A percentile compares a stretch with the other conserved stretches of the same genome.
Conservation (phyloP, 2,888 invertebrate genomes). For the Strigamia crassipes region DNA sequence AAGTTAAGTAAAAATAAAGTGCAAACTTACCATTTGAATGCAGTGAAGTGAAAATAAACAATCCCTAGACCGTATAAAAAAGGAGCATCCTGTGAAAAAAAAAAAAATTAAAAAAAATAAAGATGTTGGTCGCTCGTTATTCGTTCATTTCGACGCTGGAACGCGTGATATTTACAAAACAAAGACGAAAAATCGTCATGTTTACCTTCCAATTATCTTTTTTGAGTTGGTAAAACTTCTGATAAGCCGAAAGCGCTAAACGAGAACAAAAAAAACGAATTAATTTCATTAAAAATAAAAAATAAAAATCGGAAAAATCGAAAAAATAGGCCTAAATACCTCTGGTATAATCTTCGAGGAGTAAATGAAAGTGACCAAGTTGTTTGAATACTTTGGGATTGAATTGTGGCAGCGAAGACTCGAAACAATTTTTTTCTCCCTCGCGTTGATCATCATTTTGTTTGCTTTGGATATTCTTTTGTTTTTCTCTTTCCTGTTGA, state of each 20-base stretch:
- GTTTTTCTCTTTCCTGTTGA: conserved; percentile 65
- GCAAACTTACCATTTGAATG: conserved; percentile 87
- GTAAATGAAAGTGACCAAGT: conserved; percentile 91
- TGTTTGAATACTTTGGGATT: conserved; percentile 92
- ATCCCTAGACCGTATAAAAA: conserved; percentile 94
- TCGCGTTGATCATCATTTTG: conserved; percentile 43
- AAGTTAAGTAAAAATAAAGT: neutral
- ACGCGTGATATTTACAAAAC: neutral
- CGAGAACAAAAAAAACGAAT: conserved; percentile 53
- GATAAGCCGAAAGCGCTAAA: conserved; percentile 96
- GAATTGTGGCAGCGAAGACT: conserved; percentile 61
- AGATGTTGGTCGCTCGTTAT: too few species aligned
- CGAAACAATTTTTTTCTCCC: conserved; percentile 25
- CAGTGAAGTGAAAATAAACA: conserved; percentile 95
- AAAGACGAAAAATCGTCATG: neutral
- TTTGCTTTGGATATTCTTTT: conserved; percentile 44
- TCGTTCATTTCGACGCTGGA: too few species aligned
- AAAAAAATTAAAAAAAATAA: conserved; percentile 49
- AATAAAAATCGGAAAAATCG: neutral
- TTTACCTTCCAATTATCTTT: conserved; percentile 75
- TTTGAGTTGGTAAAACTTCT: conserved; percentile 72
- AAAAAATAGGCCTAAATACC: conserved; percentile 64
- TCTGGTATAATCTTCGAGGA: conserved; percentile 91
- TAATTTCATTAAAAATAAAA: conserved; percentile 1
- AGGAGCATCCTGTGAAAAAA: conserved; percentile 68